phyloP scores from a whole-genome alignment of 2,888 invertebrate genomes.

The Coenonympha glycerion region DNA sequence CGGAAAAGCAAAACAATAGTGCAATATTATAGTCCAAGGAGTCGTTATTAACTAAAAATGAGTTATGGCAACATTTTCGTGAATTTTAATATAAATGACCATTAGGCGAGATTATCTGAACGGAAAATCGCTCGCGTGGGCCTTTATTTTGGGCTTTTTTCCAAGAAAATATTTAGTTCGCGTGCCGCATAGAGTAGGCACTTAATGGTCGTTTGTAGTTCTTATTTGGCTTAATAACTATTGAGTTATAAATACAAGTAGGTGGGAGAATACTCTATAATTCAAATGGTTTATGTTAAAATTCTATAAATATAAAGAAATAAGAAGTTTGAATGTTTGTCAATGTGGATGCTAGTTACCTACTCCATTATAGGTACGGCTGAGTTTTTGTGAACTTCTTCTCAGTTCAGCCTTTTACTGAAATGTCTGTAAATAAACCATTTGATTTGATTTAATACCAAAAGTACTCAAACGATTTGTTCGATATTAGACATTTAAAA shows the following conservation, averaged over 20 bases:
- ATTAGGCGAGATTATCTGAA: constrained; percentile 17
- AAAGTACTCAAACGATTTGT: no score
- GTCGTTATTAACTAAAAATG: constrained; percentile 5
- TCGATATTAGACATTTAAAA: no score
- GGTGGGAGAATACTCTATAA: background rate
- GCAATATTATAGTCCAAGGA: background rate
- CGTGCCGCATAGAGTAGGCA: constrained; percentile 14
- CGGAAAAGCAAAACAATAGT: background rate
- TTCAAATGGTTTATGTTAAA: background rate
- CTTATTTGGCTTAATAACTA: constrained; percentile 17
- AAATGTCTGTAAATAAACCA: no score
- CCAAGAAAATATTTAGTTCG: constrained; percentile 18
- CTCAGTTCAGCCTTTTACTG: no score
- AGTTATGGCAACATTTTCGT: constrained; percentile 15
- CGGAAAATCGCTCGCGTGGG: constrained; percentile 22
- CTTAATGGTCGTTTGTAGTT: constrained; percentile 12
- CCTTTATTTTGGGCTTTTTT: constrained; percentile 15
- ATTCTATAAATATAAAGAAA: no score
- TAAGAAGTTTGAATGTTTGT: no score
- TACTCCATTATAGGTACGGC: no score
- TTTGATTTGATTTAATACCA: no score
- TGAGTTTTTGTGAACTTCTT: no score
- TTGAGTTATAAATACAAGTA: background rate
- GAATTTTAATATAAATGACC: constrained; percentile 25
- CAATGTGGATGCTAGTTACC: no score